Base-by-base conservation (phyloP, 2,888 invertebrate genomes). In the Deroplatys truncata region DNA sequence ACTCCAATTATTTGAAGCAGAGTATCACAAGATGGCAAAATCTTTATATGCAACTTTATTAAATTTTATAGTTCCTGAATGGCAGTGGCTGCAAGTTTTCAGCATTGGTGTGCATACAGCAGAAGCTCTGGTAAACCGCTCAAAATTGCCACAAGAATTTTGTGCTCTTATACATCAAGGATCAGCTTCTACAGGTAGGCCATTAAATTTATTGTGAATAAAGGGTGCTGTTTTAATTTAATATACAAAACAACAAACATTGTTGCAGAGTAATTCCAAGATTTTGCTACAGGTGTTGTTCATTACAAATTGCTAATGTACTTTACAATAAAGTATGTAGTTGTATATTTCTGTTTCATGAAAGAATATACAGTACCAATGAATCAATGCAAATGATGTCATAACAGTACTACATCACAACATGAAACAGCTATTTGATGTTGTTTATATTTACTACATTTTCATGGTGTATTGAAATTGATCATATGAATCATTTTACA, bases 71-170 rank as follows among this genome's bases (percentile, higher is more conserved):
- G 92, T 93, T 82, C 92, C 93, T 16, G 95, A 95, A 87, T 95
- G 94, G 94, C 94, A 94, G 90, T 96, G 96, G 96, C 92, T 96
- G 89, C 93, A 95, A 90, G 94, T 94, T 16, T 94, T 95, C 90
- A 94, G 95, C 89, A 92, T 94, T 82, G 94, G 95, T 2, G 93
- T 95, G 10, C 93, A 94, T 91, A 94, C 95, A 85, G 95, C 95
- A 0, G 94, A 95, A 90, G 94, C 95, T 90, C 93, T 96, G 49
- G 93, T 94, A 28, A 94, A 93, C 89, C 92, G 95, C 86, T 93
- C 93, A 1, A 93, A 94, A 72, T 93, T 95, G 86, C 94, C 95
- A 0, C 91, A 92, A 1, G 93, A 94, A 85, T 93, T 94, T 90
- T 91, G 92, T 15, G 90, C 87, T 29, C 87, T 87, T 83, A 35